Evolutionary conservation across 2,888 invertebrate species (phyloP), one percentile per base, ranked within the genome.

Genomic region (Pachymerium ferrugineum): DNA sequence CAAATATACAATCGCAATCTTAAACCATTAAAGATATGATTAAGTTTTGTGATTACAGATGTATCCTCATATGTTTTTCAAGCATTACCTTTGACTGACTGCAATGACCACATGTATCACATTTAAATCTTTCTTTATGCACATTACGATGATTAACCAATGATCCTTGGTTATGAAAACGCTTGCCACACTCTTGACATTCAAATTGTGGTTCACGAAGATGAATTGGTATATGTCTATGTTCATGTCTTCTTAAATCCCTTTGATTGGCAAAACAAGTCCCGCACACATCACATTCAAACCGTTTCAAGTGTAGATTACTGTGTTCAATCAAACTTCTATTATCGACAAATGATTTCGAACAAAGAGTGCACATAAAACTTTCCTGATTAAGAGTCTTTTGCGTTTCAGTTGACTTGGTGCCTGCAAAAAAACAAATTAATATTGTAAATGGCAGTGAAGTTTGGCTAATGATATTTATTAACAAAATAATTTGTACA

Each of bases 51-150:
- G n/a, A n/a, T n/a, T 54, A 54, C 22, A 54, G 28, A 25, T 54
- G 54, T 25, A 54, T 54, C 8, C 54, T 6, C 12, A 54, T 22
- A 28, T 54, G 54, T 25, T 54, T 54, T 28, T 54, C 54, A 8
- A 54, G 22, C 54, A 54, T 54, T 25, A 54, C 54, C 28, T 54
- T 54, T 8, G 54, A 54, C 25, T 54, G 54, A 54, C 54, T 54
- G 54, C 54, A 54, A 25, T 54, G 54, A 25, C 54, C 54, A 54
- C 54, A 54, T 28, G 28, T 25, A 54, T 54, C 54, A 54, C 54
- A 54, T 25, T 54, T 54, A 14, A 54, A 54, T 54, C 54, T 6
- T 25, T 54, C 54, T 22, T 54, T 54, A 25, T 54, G 54, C 22
- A 54, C 54, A 25, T 54, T 54, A 2, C 54, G 54, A 22, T 54